Evolutionary conservation across 2,888 invertebrate species (phyloP), one percentile per base, ranked within the genome.

Genomic region (Harpagoxenus sublaevis): DNA sequence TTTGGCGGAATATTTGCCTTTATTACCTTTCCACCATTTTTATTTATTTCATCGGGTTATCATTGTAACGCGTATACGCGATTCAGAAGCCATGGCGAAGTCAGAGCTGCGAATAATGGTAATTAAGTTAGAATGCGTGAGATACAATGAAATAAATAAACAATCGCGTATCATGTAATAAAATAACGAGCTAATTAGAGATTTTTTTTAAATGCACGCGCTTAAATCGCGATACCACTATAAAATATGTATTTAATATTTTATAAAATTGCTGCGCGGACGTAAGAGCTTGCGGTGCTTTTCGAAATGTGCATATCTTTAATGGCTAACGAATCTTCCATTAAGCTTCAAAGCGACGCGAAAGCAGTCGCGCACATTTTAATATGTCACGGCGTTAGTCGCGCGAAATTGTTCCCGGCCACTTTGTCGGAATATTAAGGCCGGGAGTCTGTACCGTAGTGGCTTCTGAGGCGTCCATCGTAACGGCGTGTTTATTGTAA

Each of bases 401-500:
- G 85, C 87, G 82, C 78, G 84, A 87, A 89, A 88, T 88, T 88
- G 85, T 87, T 84, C 88, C 82, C 60, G 81, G 88, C 87, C 87
- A 89, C 89, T 89, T 89, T 88, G 82, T 68, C 71, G 83, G 89
- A 89, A 89, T 89, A 89, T 89, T 89, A 89, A 87, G 87, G 85
- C 83, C 85, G 82, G 82, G 63, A 85, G 88, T 85, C 77, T 75
- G 71, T 71, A 45, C 82, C 57, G 55, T 63, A 73, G 84, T 84
- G 86, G 84, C 88, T 89, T 87, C 87, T 88, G 86, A 84, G 88
- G 89, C 86, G 87, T 87, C 86, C 88, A 84, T 87, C 86, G 86
- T 83, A 86, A 89, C 83, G 85, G 88, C 86, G 87, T 89, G 89
- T 90, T 90, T 90, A 90, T 90, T 89, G 89, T 90, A 88, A 89